Evolutionary conservation across 2,113 vertebrate species (phyloP), one percentile per base, ranked within the genome.

Genomic region (Kobus ellipsiprymnus): DNA sequence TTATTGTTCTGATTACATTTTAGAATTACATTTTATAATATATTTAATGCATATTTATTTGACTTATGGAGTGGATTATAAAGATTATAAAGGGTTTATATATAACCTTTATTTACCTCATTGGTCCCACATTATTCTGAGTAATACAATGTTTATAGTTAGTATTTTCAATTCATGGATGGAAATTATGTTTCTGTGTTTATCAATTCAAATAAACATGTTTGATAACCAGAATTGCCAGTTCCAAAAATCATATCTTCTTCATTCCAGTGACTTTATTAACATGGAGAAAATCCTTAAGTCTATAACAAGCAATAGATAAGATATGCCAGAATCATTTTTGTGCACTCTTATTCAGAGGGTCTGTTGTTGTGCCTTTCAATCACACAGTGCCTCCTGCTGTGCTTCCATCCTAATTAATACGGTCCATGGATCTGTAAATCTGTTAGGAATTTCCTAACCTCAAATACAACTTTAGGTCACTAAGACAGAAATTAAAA

Each of bases 31-130:
- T 97, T 92, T 74, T 86, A 91, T 64, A 46, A 71, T 1, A 67
- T 4, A 92, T 91, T 57, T 17, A 91, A 81, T 96, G 36, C 3
- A 89, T 89, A 93, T 91, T 27, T 54, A 84, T 94, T 54, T 84
- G 44, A 90, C 55, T 21, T 82, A 17, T 59, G 19, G 44, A 80
- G 8, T 74, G 86, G 16, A 96, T 86, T 55, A 3, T 64, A 90
- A 84, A 92, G 95, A 29, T 57, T 88, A 13, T 57, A 17, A 93
- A 93, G 33, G 1, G 15, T 74, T 94, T 90, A 55, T 46, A 59
- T 59, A 27, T 50, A 46, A 71, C 6, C 7, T 82, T 93, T 86
- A 27, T 44, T 80, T 50, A 90, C 29, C 29, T 94, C n/a, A 77
- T 94, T 23, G 44, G 23, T 60, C 33, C 14, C 29, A 93, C 6